Base-by-base conservation (phyloP, 2,113 vertebrate species). In the Dinomys branickii region DNA sequence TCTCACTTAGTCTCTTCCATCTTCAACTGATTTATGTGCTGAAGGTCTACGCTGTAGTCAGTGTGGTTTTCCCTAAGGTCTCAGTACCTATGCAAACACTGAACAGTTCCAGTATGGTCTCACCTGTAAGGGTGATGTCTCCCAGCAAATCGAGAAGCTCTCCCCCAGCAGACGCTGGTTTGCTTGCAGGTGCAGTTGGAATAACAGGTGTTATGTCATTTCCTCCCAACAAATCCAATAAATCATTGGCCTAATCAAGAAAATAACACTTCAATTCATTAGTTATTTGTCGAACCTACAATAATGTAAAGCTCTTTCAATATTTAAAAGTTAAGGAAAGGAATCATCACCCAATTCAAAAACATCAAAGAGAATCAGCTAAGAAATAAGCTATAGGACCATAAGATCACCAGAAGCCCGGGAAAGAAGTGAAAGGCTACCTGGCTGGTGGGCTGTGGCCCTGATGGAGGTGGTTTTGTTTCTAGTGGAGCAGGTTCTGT, bases 141-240 rank as follows among this genome's bases (percentile, higher is more conserved):
- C 99, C 99, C 83, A 99, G 98, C 65, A 99, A 99, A 96, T 99
- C 99, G 82, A 99, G 99, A 88, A 99, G 99, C 97, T 99, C 99
- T 97, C 99, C 99, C 96, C 99, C 99, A 97, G 99, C 99, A 98
- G 99, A 99, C 35, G 99, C 98, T 56, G 99, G 99, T 98, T 99
- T 99, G 94, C 97, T 99, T 97, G 99, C 98, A 96, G 99, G 98
- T 47, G 98, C 98, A 80, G 99, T 99, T 95, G 99, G 99, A 98
- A 99, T 99, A 96, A 99, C 99, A 83, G 99, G 99, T 85, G 99
- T 99, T 98, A 99, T 99, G 94, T 99, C 99, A 97, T 99, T 99
- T 98, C 98, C 99, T 90, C 99, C 99, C 93, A 99, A 97, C 94
- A 99, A 98, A 98, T 99, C 99, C 98, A 99, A 99, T 97, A 99